A percentile compares a stretch with the other conserved stretches of the same genome.
Conservation (phyloP, 2,113 vertebrate genomes). For the Morone chrysops region DNA sequence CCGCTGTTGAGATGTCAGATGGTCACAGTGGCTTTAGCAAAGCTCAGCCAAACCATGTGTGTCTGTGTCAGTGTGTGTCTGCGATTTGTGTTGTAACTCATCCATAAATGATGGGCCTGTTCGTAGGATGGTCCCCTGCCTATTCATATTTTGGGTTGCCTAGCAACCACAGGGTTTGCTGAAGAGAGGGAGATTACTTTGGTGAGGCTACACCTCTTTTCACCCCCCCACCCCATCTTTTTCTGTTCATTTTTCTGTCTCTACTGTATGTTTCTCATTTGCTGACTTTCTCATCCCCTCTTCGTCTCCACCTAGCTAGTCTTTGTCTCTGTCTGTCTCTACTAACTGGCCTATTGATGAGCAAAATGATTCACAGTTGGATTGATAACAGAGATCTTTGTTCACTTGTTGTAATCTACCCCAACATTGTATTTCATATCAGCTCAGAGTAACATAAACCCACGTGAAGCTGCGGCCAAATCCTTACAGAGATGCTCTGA, state of each 20-base stretch:
- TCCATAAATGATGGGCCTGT: conserved; percentile 76
- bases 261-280: conserved; percentile 13
- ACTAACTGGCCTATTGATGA: conserved; percentile 30
- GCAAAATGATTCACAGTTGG: conserved; percentile 15
- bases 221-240: not conserved
- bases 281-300: conserved; percentile 6
- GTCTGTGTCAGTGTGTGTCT: conserved; percentile 46
- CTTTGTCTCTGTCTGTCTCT: not conserved
- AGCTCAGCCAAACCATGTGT: conserved; percentile 63
- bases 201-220: conserved; percentile 56
- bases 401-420: conserved; percentile 25
- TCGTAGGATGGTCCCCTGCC: conserved; percentile 69
- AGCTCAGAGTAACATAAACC: conserved; percentile 13
- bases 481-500: not conserved
- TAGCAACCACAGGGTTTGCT: conserved; percentile 77
- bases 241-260: conserved; percentile 40
- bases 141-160: conserved; percentile 84
- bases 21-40: conserved; percentile 71
- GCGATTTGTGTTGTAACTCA: conserved; percentile 69
- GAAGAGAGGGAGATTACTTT: conserved; percentile 61
- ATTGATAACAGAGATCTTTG: conserved; percentile 21
- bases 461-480: not conserved
- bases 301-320: not conserved
- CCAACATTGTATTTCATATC: not conserved
- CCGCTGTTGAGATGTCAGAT: conserved; percentile 76